phyloP scores from a whole-genome alignment of 1,140 invertebrate genomes.

The Lasioglossum albipes region DNA sequence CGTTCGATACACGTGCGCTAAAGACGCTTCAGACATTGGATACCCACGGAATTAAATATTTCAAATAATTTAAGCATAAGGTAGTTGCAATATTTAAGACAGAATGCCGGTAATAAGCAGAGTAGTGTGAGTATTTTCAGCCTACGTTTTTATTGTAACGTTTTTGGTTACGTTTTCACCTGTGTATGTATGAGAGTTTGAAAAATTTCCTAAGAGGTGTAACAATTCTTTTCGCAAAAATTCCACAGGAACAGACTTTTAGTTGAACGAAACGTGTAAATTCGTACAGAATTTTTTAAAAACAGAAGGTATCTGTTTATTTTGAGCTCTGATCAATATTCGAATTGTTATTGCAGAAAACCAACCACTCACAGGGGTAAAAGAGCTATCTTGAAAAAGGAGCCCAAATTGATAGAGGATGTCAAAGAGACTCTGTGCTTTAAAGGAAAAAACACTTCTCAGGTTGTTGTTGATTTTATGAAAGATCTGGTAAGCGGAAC shows the following conservation, averaged over 20 bases:
- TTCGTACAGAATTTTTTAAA: too few species aligned
- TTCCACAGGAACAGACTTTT: too few species aligned
- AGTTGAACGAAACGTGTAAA: too few species aligned
- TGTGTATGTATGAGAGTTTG: not conserved
- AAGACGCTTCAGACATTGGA: not conserved
- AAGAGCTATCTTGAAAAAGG: slow-evolving; percentile 88
- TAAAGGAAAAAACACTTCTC: slow-evolving; percentile 91
- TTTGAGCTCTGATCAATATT: not conserved
- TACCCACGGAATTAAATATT: not conserved
- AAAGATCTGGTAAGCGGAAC: slow-evolving; percentile 89
- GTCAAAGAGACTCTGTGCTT: slow-evolving; percentile 92
- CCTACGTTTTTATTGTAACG: not conserved
- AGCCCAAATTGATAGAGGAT: slow-evolving; percentile 94
- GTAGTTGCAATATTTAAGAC: not conserved
- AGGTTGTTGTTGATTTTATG: slow-evolving; percentile 86
- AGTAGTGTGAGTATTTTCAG: slow-evolving; percentile 75
- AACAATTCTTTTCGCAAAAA: too few species aligned
- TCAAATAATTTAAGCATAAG: not conserved
- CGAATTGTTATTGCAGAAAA: slow-evolving; percentile 83
- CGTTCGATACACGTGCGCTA: not conserved
- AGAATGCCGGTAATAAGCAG: slow-evolving; percentile 76
- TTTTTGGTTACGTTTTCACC: slow-evolving; percentile 2
- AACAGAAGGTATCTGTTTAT: too few species aligned
- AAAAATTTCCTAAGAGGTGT: too few species aligned
- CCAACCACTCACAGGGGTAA: slow-evolving; percentile 94